These are phyloP conservation scores for Eulemur macaco DNA, from an alignment of 2,113 vertebrate species.

Conservation along the genomic window DNA sequence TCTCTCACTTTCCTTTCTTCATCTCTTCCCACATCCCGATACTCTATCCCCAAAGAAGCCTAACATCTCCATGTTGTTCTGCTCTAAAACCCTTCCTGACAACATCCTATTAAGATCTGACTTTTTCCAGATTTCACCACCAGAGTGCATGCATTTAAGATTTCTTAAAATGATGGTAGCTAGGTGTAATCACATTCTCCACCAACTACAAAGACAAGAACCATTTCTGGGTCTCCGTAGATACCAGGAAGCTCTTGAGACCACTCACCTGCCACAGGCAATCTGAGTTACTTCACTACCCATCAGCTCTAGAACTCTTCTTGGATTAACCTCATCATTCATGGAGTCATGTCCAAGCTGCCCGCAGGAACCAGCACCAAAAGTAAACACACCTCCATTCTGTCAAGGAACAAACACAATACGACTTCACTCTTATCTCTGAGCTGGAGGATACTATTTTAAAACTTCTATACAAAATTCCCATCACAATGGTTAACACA, in stretches of 20 bases:
- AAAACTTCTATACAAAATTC: not conserved
- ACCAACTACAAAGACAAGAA: not conserved
- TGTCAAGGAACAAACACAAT: conserved; percentile 60
- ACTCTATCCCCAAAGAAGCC: not conserved
- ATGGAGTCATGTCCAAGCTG: conserved; percentile 87
- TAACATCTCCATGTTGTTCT: not conserved
- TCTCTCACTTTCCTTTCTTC: not conserved
- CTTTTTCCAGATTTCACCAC: not conserved
- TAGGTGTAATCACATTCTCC: not conserved
- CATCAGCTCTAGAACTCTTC: conserved; percentile 81
- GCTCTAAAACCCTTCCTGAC: not conserved
- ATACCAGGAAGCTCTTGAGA: not conserved
- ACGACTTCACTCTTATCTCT: not conserved
- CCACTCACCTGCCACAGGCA: conserved; percentile 85
- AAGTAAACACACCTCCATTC: conserved; percentile 87
- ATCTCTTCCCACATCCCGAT: not conserved
- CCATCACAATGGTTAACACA: not conserved
- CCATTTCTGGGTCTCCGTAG: not conserved
- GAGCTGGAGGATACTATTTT: not conserved
- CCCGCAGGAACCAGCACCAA: conserved; percentile 85
- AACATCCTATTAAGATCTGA: not conserved
- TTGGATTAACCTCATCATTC: conserved; percentile 80
- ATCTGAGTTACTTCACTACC: conserved; percentile 82
- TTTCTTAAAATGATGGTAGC: not conserved
- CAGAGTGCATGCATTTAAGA: not conserved